A percentile compares a stretch with the other conserved stretches of the same genome.
phyloP scores from a whole-genome alignment of 2,888 invertebrate genomes.

The Drosophila prolongata region DNA sequence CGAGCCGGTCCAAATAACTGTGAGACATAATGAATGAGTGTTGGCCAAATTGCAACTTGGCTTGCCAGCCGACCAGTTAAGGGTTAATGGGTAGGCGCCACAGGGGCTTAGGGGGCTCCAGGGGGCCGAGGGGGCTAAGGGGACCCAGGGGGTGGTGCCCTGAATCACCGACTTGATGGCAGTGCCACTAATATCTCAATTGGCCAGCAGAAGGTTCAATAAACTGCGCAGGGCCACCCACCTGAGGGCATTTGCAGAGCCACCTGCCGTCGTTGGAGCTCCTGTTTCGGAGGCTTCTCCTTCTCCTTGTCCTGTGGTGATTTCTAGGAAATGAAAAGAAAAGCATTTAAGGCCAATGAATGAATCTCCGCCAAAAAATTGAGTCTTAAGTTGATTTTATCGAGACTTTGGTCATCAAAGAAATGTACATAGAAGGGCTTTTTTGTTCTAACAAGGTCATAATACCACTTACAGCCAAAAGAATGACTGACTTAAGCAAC shows the following conservation, averaged over 20 bases:
- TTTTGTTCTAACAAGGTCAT: too few relatives aligned
- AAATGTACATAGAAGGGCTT: too few relatives aligned
- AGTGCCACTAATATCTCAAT: slow-evolving; percentile 73
- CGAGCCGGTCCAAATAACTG: slow-evolving; percentile 47
- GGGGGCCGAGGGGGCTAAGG: neutral
- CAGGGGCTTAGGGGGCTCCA: too few relatives aligned
- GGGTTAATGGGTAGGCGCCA: slow-evolving; percentile 4
- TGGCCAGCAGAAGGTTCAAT: slow-evolving; percentile 57
- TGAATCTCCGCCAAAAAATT: too few relatives aligned
- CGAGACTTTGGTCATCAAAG: too few relatives aligned
- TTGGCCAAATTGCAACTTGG: slow-evolving; percentile 68
- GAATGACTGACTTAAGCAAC: too few relatives aligned
- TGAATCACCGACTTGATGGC: slow-evolving; percentile 7
- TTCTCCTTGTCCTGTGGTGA: too few relatives aligned
- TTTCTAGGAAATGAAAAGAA: too few relatives aligned
- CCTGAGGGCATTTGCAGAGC: slow-evolving; percentile 9
- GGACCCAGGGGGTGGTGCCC: neutral
- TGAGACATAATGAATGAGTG: slow-evolving; percentile 76
- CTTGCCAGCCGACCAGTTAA: slow-evolving; percentile 10
- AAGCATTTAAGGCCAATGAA: too few relatives aligned
- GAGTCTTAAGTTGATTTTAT: too few relatives aligned
- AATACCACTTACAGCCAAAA: too few relatives aligned
- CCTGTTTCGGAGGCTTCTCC: neutral
- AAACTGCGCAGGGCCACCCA: slow-evolving; percentile 64
- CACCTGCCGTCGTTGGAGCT: neutral